Evolutionary conservation across 1,140 invertebrate genomes (phyloP), one percentile per base, ranked within the genome.

Genomic region (Agrypnia vestita): DNA sequence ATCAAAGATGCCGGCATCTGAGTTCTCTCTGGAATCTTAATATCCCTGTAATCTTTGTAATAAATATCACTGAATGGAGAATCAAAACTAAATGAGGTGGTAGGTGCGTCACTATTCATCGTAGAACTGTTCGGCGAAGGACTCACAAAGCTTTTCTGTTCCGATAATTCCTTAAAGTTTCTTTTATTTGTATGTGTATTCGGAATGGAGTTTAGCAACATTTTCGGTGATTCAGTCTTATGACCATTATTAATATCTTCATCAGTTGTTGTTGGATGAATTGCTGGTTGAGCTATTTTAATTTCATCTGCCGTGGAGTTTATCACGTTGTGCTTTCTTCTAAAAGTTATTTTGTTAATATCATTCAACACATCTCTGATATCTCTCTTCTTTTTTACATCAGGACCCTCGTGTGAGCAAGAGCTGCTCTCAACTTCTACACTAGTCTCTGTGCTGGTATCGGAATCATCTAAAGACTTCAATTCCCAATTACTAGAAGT

Each of bases 1-100:
- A 96, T 86, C 49, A 93, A 90, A 62, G 92, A 90, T 0, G 93
- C 95, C 3, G 94, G 95, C 90, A 93, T 93, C 78, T 89, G 84
- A 55, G 83, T 85, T 81, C 85, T 87, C 64, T 89, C 87, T 64
- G 87, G 83, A 13, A 89, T 86, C 85, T 87, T 82, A 17, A 87
- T 80, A 78, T 80, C 76, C 6, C 78, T 76, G 21, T 73, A 62
- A 78, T 83, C 79, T 56, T 76, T 77, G n/a, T 72, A 62, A 11
- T 46, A 71, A 44, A 56, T 59, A 67, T 67, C 71, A 61, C 51
- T 80, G 9, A 21, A 25, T 4, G 46, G 43, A 4, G 71, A 59
- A 76, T 83, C 72, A 43, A 76, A 46, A 76, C 53, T 59, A 17
- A 80, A 21, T n/a, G 75, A 47, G 17, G 25, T 67, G 12, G 59